A percentile compares a stretch with the other conserved stretches of the same genome.
These are phyloP conservation scores for Gobio occitaniae DNA, from an alignment of 2,797 vertebrate genomes.

Conservation along the genomic window DNA sequence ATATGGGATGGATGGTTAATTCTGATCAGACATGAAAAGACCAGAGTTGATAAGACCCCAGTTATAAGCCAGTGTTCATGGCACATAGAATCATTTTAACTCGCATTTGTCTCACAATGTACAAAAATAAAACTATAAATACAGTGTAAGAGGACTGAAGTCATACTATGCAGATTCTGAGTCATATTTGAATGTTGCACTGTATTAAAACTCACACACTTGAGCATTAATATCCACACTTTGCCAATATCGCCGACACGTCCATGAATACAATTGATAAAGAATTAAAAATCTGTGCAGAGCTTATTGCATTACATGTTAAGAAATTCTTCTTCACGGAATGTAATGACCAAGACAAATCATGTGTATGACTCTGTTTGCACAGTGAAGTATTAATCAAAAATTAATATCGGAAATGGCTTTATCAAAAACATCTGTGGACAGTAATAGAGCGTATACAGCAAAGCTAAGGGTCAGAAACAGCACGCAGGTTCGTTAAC, in stretches of 20 bases:
- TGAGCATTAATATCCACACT: conserved; percentile 22
- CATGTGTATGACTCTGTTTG: conserved; percentile 8
- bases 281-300: conserved; percentile 45
- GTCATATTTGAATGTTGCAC: conserved; percentile 32
- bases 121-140: conserved; percentile 85
- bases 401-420: conserved; percentile 12
- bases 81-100: conserved; percentile 61
- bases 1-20: neutral
- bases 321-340: conserved; percentile 3
- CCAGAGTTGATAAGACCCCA: conserved; percentile 10
- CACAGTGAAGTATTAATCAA: conserved; percentile 18
- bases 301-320: conserved; percentile 60
- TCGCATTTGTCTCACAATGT: conserved; percentile 76
- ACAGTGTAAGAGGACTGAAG: conserved; percentile 54
- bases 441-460: conserved; percentile 7
- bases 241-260: conserved; percentile 10
- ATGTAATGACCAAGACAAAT: conserved; percentile 2
- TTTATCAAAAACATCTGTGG: conserved; percentile 27
- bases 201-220: conserved; percentile 18
- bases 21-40: conserved; percentile 18
- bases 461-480: conserved; percentile 17
- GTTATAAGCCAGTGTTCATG: conserved; percentile 52
- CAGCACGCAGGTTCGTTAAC: conserved; percentile 42
- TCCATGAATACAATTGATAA: conserved; percentile 25
- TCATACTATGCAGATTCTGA: conserved; percentile 54